Evolutionary conservation across 2,113 vertebrate species (phyloP), one percentile per base, ranked within the genome.

Genomic region (Fukomys damarensis): DNA sequence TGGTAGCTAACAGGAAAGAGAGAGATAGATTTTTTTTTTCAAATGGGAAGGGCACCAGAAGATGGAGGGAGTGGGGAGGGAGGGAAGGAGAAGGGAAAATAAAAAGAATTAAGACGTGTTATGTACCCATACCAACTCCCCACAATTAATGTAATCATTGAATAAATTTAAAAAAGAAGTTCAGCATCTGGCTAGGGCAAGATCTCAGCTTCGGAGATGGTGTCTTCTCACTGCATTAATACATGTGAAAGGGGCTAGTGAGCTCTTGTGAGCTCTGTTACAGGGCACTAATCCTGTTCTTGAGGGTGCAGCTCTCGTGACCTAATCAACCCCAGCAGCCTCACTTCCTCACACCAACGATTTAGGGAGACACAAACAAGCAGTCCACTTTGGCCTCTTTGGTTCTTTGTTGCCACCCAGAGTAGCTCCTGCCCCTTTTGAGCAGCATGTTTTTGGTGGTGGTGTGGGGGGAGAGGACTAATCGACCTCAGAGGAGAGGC

Each of bases 391-490:
- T 6, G 41, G n/a, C 52, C 12, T 32, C 61, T 56, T 58, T n/a
- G 52, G 32, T 26, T 77, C 58, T 52, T 38, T 65, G 12, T 14
- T 58, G 58, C 68, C 24, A 2, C 3, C 54, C 16, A 63, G 65
- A 38, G 19, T 22, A 32, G 49, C 35, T 56, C 14, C 63, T 16
- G 79, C 14, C 13, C 56, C 35, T 32, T 52, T 84, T 35, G 41
- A 3, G 17, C 22, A 22, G 26, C 17, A 6, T 0, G 7, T 43
- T 46, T 65, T 20, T 2, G n/a, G n/a, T n/a, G n/a, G n/a, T n/a
- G n/a, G n/a, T n/a, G n/a, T n/a, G 28, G 19, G 6, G 32, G 14
- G 5, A 83, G 54, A 8, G 41, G 30, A 56, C 54, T 65, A 46
- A 85, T 14, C 77, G 46, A 54, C 35, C n/a, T 56, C n/a, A n/a